Conservation (phyloP, 2,888 invertebrate species). For the Archaeoteleia sp. region DNA sequence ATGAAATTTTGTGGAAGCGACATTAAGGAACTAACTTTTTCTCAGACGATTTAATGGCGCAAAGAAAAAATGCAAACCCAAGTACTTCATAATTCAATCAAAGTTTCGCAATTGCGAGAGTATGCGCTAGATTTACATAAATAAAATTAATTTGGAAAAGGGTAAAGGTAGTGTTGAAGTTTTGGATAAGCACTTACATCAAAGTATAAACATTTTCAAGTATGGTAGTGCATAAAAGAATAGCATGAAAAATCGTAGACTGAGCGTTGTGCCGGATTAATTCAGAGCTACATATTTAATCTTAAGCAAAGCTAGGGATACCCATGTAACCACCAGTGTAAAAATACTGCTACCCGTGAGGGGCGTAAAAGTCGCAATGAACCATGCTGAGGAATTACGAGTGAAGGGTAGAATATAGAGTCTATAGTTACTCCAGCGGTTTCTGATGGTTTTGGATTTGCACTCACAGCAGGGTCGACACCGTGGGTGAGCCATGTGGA, state of each 20-base stretch:
- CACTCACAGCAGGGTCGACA: constrained; percentile 20
- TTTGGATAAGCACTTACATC: constrained; percentile 1
- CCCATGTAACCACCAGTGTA: constrained; percentile 61
- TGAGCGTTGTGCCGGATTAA: constrained; percentile 65
- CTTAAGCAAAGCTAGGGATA: constrained; percentile 67
- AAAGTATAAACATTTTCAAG: constrained; percentile 18
- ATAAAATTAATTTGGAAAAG: constrained; percentile 17
- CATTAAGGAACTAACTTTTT: neutral
- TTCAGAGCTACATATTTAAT: constrained; percentile 74
- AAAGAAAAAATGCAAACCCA: no score
- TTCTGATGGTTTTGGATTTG: constrained; percentile 38
- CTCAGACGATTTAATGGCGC: no score
- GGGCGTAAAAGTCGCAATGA: constrained; percentile 58
- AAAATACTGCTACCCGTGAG: constrained; percentile 60
- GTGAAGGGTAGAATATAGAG: constrained; percentile 49
- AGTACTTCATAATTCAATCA: no score
- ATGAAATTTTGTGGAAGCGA: constrained; percentile 3
- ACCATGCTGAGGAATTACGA: constrained; percentile 53
- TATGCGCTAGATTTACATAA: no score
- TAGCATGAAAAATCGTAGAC: constrained; percentile 31
- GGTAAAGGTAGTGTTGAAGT: constrained; percentile 37
- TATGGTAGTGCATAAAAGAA: constrained; percentile 15
- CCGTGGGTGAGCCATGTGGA: constrained; percentile 24
- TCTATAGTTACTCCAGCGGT: constrained; percentile 40
- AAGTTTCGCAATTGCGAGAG: no score